Conservation (phyloP, 2,797 vertebrate genomes). For the Micrastur ruficollis region DNA sequence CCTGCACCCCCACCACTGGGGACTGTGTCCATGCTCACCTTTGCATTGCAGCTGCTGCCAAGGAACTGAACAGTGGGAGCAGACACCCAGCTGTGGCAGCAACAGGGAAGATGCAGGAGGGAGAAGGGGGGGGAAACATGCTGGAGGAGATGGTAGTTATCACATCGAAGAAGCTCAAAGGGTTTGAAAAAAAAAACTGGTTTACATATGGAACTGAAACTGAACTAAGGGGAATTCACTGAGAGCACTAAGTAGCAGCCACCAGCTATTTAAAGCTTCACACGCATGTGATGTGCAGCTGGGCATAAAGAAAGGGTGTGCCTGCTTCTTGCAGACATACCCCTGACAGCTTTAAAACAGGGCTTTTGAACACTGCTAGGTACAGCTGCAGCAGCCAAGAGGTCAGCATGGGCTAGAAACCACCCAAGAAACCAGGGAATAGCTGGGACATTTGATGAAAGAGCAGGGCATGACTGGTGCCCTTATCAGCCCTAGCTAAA, state of each 20-base stretch:
- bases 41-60: neutral
- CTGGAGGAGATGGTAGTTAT: neutral
- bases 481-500: neutral
- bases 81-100: neutral
- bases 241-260: neutral
- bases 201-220: neutral
- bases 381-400: neutral
- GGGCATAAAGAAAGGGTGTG: neutral
- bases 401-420: neutral
- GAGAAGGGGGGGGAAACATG: rapidly evolving
- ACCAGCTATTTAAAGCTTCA: conserved; percentile 18
- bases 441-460: neutral
- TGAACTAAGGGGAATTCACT: neutral
- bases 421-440: neutral
- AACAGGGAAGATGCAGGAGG: neutral
- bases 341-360: neutral
- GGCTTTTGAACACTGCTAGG: neutral
- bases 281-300: neutral
- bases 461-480: neutral
- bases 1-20: neutral
- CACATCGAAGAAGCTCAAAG: neutral
- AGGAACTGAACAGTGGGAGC: neutral
- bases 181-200: neutral
- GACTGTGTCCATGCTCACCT: neutral
- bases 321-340: neutral